A percentile compares a stretch with the other conserved stretches of the same genome.
These are phyloP conservation scores for Drosophila nigrodunni DNA, from an alignment of 1,140 invertebrate species.

Conservation along the genomic window DNA sequence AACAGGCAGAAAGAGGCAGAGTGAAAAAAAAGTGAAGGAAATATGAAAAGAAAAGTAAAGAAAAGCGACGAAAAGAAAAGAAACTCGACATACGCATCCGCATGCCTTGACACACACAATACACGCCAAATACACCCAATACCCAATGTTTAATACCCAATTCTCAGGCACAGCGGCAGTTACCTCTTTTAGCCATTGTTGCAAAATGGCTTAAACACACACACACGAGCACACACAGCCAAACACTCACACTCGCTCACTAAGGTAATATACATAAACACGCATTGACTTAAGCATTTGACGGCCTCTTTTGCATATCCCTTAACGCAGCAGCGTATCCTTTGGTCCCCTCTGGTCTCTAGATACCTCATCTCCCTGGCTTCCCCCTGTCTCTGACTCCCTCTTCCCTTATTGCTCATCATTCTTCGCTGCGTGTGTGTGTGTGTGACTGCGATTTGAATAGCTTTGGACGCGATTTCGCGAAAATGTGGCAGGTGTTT, in stretches of 20 bases:
- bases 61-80: constrained; percentile 4
- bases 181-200: constrained; percentile 50
- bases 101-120: constrained; percentile 24
- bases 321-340: constrained; percentile 19
- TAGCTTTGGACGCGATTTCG: constrained; percentile 21
- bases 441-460: constrained; percentile 29
- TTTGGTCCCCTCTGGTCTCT: neutral
- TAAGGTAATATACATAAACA: constrained; percentile 14
- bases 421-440: neutral
- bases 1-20: neutral
- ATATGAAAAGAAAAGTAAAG: constrained; percentile 10
- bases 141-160: constrained; percentile 33
- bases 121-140: constrained; percentile 17
- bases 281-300: constrained; percentile 34
- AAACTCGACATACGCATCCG: constrained; percentile 26
- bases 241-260: neutral
- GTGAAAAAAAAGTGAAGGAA: constrained; percentile 24
- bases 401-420: too few relatives aligned
- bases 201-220: constrained; percentile 30
- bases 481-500: constrained; percentile 24
- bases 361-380: too few relatives aligned
- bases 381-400: neutral
- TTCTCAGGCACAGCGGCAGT: constrained; percentile 20
- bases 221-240: constrained; percentile 10
- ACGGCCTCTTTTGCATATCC: constrained; percentile 43